A percentile compares a stretch with the other conserved stretches of the same genome.
Conservation (phyloP, 2,888 invertebrate genomes). For the Gibbula magus region DNA sequence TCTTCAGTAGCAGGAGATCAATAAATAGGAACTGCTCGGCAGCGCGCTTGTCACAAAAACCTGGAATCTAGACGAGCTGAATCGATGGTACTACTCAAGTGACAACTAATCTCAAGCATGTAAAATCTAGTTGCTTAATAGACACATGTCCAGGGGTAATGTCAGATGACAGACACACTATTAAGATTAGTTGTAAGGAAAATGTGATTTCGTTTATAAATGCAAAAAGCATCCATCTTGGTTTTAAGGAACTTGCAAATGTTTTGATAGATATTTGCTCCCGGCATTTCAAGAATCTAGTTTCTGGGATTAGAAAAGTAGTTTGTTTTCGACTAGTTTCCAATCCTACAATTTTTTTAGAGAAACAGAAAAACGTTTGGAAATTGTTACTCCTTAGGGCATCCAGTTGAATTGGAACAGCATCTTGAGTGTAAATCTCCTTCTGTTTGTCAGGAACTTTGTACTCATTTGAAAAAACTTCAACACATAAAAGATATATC, state of each 20-base stretch:
- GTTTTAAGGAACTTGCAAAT: neutral
- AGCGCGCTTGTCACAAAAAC: neutral
- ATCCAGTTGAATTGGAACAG: no score
- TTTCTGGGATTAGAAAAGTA: no score
- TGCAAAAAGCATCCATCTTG: slow-evolving; percentile 5
- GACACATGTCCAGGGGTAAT: slow-evolving; percentile 2
- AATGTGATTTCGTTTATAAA: slow-evolving; percentile 5
- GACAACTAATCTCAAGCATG: slow-evolving; percentile 17
- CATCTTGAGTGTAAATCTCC: no score
- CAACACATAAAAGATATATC: no score
- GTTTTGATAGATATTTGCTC: neutral
- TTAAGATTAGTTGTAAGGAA: slow-evolving; percentile 20
- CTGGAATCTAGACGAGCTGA: slow-evolving; percentile 9
- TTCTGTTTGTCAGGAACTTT: no score
- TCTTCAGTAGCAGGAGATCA: slow-evolving; percentile 13
- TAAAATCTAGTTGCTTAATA: slow-evolving; percentile 5
- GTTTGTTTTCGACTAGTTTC: no score
- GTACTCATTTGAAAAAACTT: no score
- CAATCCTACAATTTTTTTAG: no score
- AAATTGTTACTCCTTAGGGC: no score
- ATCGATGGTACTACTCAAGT: slow-evolving; percentile 17
- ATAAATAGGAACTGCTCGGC: neutral
- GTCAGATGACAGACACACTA: slow-evolving; percentile 18
- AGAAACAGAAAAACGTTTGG: no score
- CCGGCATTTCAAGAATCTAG: neutral